phyloP scores from a whole-genome alignment of 2,888 invertebrate genomes.

The Latheticus oryzae region DNA sequence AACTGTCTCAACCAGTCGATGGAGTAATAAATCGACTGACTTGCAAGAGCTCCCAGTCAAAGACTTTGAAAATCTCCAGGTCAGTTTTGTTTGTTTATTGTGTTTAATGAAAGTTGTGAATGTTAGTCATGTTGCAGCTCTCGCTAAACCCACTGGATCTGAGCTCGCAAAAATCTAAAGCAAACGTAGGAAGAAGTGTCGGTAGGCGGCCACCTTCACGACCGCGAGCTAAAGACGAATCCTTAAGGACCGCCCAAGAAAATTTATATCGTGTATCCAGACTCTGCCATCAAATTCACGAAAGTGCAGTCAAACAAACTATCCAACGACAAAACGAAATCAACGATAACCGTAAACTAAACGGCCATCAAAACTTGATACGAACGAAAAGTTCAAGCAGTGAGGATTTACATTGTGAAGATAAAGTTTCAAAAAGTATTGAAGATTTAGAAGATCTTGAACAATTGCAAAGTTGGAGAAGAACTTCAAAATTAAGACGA shows the following conservation, averaged over 20 bases:
- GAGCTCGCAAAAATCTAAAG: constrained; percentile 67
- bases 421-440: constrained; percentile 55
- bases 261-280: constrained; percentile 65
- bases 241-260: constrained; percentile 47
- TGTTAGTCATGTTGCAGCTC: constrained; percentile 60
- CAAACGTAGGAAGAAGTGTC: constrained; percentile 67
- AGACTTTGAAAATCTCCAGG: constrained; percentile 63
- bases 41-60: constrained; percentile 12
- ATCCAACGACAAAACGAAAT: constrained; percentile 53
- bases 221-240: constrained; percentile 57
- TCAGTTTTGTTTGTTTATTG: constrained; percentile 44
- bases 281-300: constrained; percentile 67
- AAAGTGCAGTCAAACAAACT: constrained; percentile 61
- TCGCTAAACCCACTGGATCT: constrained; percentile 67
- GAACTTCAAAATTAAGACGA: constrained; percentile 73
- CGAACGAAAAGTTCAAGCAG: constrained; percentile 67
- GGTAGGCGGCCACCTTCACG: constrained; percentile 68
- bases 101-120: constrained; percentile 31
- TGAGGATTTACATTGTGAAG: constrained; percentile 64
- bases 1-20: constrained; percentile 61
- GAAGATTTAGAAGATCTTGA: constrained; percentile 62
- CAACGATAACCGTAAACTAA: constrained; percentile 49
- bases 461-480: constrained; percentile 70
- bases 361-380: constrained; percentile 52
- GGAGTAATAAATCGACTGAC: constrained; percentile 48